phyloP scores from a whole-genome alignment of 2,888 invertebrate species.

The Idaea straminata region DNA sequence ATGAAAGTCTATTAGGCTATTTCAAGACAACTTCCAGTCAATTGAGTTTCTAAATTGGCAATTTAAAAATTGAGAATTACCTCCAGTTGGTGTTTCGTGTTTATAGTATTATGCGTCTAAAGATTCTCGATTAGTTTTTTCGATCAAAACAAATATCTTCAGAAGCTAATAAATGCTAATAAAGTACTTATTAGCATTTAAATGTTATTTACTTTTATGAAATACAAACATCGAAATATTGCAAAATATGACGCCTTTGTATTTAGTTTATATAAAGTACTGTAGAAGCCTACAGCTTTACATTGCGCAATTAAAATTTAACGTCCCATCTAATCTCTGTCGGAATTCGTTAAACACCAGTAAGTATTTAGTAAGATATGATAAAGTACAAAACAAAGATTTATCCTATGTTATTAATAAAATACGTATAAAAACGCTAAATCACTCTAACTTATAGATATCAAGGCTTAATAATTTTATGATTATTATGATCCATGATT shows the following conservation, averaged over 20 bases:
- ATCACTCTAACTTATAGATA: not conserved
- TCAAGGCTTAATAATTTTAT: not conserved
- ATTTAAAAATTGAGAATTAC: no score
- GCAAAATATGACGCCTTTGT: not conserved
- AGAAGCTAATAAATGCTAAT: no score
- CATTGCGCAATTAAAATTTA: not conserved
- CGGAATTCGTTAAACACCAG: not conserved
- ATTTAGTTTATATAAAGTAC: not conserved
- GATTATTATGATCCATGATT: not conserved
- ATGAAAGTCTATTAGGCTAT: no score
- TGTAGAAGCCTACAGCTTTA: not conserved
- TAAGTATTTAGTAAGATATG: not conserved
- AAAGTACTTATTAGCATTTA: no score
- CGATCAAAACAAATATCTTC: no score
- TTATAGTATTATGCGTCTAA: no score
- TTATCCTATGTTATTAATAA: not conserved
- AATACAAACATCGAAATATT: no score
- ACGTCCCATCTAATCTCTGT: not conserved
- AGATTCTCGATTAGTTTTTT: no score
- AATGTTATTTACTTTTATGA: no score
- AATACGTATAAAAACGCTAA: not conserved
- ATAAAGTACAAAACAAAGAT: not conserved
- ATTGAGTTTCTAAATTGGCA: no score
- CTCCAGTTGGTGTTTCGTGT: no score
- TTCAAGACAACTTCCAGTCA: no score